Base-by-base conservation (phyloP, 2,113 vertebrate genomes). In the Sceloporus undulatus region DNA sequence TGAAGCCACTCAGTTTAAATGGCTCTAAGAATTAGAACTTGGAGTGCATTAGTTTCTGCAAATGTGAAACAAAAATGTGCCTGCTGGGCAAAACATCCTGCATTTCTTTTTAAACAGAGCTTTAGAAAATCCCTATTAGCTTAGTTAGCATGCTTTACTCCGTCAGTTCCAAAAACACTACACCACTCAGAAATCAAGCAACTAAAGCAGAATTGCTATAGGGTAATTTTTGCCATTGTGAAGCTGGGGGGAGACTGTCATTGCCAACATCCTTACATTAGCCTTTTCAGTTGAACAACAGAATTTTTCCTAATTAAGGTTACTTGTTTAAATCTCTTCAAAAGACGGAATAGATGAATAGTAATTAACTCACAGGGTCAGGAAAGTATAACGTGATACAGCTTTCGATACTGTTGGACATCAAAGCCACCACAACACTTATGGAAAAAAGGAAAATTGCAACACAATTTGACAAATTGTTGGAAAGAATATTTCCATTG, bases 241-340 rank as follows among this genome's bases (percentile, higher is more conserved):
- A 13, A 29, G 81, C 25, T 68, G 62, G 9, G 16, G 34, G 13
- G 2, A 21, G 14, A 74, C 18, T 81, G 38, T 80, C 48, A 5
- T 48, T 48, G 79, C 54, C n/a, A 59, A n/a, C n/a, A 62, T 80
- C 54, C 54, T 62, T 62, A 80, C 79, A 80, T 80, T 59, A 59
- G 79, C 29, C 79, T 71, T 84, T 73, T 48, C 42, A 73, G 18
- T 19, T 52, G 29, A 82, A 73, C 29, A 54, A 73, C 29, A 54
- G 4, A 84, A 29, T 71, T 54, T 40, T 81, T 34, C 56, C n/a
- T 62, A 65, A 82, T 66, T 82, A 66, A 25, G 34, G 34, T 40
- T 62, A 11, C 59, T 82, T 66, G 59, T 40, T 81, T 81, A 62
- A 81, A 8, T 13, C 62, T 66, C 14, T 34, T 25, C 23, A 52